Evolutionary conservation across 2,888 invertebrate genomes (phyloP).

Genomic region (Phengaris alcon): DNA sequence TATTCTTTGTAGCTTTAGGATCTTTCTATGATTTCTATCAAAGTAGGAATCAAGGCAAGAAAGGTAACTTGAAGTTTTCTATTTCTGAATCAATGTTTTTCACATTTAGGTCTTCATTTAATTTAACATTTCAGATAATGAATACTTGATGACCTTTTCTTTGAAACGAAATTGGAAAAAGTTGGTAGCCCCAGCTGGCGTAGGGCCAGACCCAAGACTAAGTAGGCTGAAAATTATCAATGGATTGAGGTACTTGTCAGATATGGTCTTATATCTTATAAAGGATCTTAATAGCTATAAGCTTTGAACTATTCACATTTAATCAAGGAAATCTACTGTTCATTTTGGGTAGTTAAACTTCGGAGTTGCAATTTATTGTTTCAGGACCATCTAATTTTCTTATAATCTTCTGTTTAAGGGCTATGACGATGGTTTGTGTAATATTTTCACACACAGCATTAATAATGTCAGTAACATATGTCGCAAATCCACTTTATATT

Average conservation of each 20-base stretch:
- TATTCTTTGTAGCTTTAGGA: constrained; percentile 56
- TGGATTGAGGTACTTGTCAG: constrained; percentile 56
- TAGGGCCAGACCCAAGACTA: constrained; percentile 54
- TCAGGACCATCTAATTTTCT: neutral
- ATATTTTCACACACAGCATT: constrained; percentile 66
- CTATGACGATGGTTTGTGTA: constrained; percentile 66
- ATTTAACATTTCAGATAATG: constrained; percentile 54
- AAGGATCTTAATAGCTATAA: too few relatives aligned
- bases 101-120: neutral
- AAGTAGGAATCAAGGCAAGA: constrained; percentile 44
- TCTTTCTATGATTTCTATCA: constrained; percentile 51
- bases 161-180: constrained; percentile 60
- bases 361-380: neutral
- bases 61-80: constrained; percentile 45
- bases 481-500: constrained; percentile 61
- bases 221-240: constrained; percentile 61
- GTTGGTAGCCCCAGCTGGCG: constrained; percentile 52
- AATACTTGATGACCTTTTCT: constrained; percentile 61
- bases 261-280: neutral
- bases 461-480: constrained; percentile 51
- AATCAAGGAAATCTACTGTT: neutral
- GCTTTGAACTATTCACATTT: neutral
- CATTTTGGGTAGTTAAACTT: neutral
- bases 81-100: neutral
- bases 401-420: constrained; percentile 49